Evolutionary conservation across 2,888 invertebrate species (phyloP), one percentile per base, ranked within the genome.

Genomic region (Acleris cristana): DNA sequence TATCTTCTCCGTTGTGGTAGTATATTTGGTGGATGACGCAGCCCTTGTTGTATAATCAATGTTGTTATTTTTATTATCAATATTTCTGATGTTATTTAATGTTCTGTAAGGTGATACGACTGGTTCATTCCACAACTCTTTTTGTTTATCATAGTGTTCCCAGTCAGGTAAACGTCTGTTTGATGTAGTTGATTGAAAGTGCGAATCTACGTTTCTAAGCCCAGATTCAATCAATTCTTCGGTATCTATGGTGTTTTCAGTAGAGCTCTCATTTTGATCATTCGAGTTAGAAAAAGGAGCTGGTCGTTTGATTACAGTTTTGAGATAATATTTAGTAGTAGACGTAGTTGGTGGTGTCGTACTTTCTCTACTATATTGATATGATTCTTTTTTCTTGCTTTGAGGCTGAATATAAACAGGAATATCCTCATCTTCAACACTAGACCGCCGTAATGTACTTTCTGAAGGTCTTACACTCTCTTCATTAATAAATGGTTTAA

Each of bases 51-150:
- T 76, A 60, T 77, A 75, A 64, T 81, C 79, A 14, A 72, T 69
- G 34, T 72, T 65, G 61, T 79, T 77, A 40, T 82, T 77, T 44
- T 79, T 73, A 52, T 71, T 66, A 80, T 82, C 65, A 70, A 71
- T 49, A 66, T 72, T 71, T 71, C 92, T 80, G 30, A 94, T 79
- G 71, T 90, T 93, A 71, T 92, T 90, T 30, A 94, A 77, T 44
- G 94, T 91, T 76, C 90, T 92, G 70, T 92, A 94, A 0, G 94
- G 93, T 0, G 94, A 94, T 10, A 94, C 87, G 53, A 87, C 81
- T 19, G 93, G 89, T 71, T 89, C 85, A 49, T 89, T 87, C 75
- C 86, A 89, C 61, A 64, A 70, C 61, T 80, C 74, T 56, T 79
- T 72, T 12, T 75, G 69, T 51, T 71, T 74, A 60, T 77, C 71